Evolutionary conservation across 2,113 vertebrate species (phyloP), one percentile per base, ranked within the genome.

Genomic region (Rhea pennata): DNA sequence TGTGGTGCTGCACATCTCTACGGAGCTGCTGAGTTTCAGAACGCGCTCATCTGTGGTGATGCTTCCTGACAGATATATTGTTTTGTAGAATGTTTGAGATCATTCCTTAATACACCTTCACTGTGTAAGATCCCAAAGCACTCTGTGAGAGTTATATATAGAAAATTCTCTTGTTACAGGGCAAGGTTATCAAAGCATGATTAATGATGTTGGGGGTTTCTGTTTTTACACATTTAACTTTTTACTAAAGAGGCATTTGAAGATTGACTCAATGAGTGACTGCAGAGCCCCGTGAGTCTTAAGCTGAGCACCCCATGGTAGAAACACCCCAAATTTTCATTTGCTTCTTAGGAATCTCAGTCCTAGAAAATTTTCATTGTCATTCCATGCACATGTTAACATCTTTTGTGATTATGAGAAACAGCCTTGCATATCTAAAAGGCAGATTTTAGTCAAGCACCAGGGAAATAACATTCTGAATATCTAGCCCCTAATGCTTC

Each of bases 401-500:
- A 51, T 54, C 54, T 92, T 93, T 80, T 88, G 54, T 89, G 81
- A 88, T 86, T 90, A 93, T 84, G 69, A 94, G 83, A 95, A 93
- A 96, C 48, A 86, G 65, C 42, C 70, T 89, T 96, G 76, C 79
- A 85, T 40, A 77, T 93, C 92, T 91, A 94, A 80, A 93, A 95
- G 83, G 88, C 91, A 71, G 72, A 94, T 96, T 95, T 95, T 91
- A 96, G 95, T 95, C 94, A 96, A 86, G 53, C 81, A 94, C 85
- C 51, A 94, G 93, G 87, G 95, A 96, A 97, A 97, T 96, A 96
- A 96, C 36, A 19, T 92, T 97, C 86, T 95, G 71, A 97, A 94
- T 84, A 95, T 95, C 93, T 95, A 96, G 74, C 88, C 70, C 46
- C 36, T 94, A 96, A 98, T 97, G 94, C 89, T 96, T 94, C 78